phyloP scores from a whole-genome alignment of 2,113 vertebrate species.

The Plestiodon gilberti region DNA sequence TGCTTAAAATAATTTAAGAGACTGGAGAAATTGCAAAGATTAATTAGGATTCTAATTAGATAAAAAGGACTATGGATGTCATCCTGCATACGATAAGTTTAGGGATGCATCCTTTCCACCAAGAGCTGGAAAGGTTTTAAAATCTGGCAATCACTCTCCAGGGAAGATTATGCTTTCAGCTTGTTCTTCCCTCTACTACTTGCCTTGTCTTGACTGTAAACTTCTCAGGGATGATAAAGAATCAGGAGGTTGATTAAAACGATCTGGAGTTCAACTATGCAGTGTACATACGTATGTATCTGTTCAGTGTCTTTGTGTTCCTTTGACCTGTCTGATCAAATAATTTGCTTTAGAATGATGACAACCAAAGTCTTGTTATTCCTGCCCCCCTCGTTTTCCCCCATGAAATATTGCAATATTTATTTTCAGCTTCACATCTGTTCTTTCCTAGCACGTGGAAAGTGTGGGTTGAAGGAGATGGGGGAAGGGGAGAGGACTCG shows the following conservation, averaged over 20 bases:
- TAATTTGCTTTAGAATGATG: background rate
- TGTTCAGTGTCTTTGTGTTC: slow-evolving; percentile 22
- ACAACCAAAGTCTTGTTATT: background rate
- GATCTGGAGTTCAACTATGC: slow-evolving; percentile 2
- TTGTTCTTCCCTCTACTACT: background rate
- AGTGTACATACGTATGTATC: slow-evolving; percentile 2
- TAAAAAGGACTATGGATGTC: slow-evolving; percentile 37
- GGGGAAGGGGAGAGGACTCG: background rate
- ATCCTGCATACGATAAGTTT: slow-evolving; percentile 2
- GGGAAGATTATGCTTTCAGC: slow-evolving; percentile 31
- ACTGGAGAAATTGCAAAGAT: slow-evolving; percentile 31
- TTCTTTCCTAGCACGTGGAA: background rate
- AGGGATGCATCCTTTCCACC: background rate
- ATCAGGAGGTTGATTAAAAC: slow-evolving; percentile 37
- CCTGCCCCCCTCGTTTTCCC: background rate
- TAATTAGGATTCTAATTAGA: slow-evolving; percentile 59
- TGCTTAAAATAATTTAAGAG: slow-evolving; percentile 48
- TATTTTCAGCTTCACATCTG: slow-evolving; percentile 1
- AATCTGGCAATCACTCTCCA: slow-evolving; percentile 30
- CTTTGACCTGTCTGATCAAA: background rate
- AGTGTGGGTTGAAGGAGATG: background rate
- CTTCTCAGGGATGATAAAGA: slow-evolving; percentile 33
- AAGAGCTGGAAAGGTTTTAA: slow-evolving; percentile 29
- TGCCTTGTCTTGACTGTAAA: slow-evolving; percentile 55
- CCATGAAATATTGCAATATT: background rate